phyloP scores from a whole-genome alignment of 2,888 invertebrate species.

The Anticlea derivata region DNA sequence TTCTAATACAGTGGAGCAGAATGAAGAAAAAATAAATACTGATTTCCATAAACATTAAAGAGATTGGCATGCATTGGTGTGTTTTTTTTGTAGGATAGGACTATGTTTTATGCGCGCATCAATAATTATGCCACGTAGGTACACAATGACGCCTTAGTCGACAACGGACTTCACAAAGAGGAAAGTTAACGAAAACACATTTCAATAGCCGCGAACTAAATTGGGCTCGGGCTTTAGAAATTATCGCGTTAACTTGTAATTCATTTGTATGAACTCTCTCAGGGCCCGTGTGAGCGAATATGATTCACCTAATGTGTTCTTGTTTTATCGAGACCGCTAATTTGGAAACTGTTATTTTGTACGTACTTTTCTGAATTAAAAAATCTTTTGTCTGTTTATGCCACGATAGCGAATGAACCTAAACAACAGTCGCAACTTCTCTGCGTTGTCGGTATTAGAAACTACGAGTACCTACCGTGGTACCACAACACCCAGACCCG shows the following conservation, averaged over 20 bases:
- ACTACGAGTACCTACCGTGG: too few relatives aligned
- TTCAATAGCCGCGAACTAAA: conserved; percentile 77
- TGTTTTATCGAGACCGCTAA: conserved; percentile 57
- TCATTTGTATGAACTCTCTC: conserved; percentile 74
- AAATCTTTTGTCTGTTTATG: neutral
- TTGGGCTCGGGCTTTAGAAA: conserved; percentile 74
- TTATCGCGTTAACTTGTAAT: conserved; percentile 74
- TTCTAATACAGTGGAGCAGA: too few relatives aligned
- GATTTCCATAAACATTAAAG: too few relatives aligned
- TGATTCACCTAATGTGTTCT: conserved; percentile 72
- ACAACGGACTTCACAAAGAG: conserved; percentile 36
- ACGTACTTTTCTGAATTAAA: conserved; percentile 1
- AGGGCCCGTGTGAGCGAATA: conserved; percentile 64
- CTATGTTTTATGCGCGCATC: too few relatives aligned
- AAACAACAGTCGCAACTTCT: too few relatives aligned
- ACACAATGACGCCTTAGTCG: neutral
- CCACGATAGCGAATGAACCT: too few relatives aligned
- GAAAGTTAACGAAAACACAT: conserved; percentile 81
- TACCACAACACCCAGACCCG: too few relatives aligned
- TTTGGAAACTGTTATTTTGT: conserved; percentile 59
- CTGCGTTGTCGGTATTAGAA: too few relatives aligned
- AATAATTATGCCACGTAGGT: too few relatives aligned
- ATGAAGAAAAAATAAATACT: too few relatives aligned
- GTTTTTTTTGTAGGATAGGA: too few relatives aligned
- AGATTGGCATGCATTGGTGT: too few relatives aligned